phyloP scores from a whole-genome alignment of 1,140 invertebrate genomes.

The Lucilia sericata region DNA sequence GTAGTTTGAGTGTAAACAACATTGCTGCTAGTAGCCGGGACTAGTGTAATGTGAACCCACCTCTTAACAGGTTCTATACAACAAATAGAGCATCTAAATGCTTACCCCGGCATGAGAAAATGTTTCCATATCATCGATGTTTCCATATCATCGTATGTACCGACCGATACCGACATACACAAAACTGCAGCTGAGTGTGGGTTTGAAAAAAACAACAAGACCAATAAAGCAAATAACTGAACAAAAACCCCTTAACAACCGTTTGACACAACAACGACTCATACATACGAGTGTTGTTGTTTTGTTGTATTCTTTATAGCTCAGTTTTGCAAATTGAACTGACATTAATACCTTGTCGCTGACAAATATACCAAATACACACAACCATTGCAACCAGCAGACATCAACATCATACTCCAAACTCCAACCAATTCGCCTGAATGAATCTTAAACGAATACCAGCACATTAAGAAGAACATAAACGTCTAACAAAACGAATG shows the following conservation, averaged over 20 bases:
- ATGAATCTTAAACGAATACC: background rate
- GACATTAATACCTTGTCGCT: conserved; percentile 40
- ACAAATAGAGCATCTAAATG: conserved; percentile 36
- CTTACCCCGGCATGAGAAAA: background rate
- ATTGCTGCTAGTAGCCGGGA: conserved; percentile 12
- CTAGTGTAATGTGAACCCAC: conserved; percentile 21
- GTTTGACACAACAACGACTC: background rate
- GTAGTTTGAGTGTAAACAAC: conserved; percentile 37
- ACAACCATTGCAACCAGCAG: background rate
- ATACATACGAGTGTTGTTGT: background rate
- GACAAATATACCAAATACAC: background rate
- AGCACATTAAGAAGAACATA: background rate
- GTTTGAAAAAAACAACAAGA: no score
- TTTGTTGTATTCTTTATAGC: background rate
- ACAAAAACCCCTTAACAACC: conserved; percentile 8
- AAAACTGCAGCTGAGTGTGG: background rate
- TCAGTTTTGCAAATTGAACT: conserved; percentile 31
- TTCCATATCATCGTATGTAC: background rate
- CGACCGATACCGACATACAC: background rate
- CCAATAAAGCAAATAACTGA: no score
- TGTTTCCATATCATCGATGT: background rate
- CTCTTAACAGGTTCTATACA: conserved; percentile 31
- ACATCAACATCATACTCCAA: background rate
- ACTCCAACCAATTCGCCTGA: conserved; percentile 1
- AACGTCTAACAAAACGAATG: conserved; percentile 49